Conservation (phyloP, 2,113 vertebrate genomes). For the Lagopus muta region DNA sequence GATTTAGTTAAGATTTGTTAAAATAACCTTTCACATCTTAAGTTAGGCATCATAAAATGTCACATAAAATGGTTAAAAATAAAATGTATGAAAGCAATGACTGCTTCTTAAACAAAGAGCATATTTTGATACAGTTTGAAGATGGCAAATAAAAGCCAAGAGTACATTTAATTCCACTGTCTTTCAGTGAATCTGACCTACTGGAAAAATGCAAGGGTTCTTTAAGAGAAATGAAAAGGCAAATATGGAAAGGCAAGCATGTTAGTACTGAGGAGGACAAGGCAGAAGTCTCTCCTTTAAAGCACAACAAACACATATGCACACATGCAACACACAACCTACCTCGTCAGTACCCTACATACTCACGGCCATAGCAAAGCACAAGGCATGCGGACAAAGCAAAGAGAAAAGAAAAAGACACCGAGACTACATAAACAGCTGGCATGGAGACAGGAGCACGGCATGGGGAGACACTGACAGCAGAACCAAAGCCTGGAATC, state of each 20-base stretch:
- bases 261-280: not conserved
- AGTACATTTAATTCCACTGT: not conserved
- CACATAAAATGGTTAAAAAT: not conserved
- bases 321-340: not conserved
- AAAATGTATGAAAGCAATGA: not conserved
- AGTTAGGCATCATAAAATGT: not conserved
- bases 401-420: slow-evolving; percentile 15
- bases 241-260: not conserved
- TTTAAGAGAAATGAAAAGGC: not conserved
- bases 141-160: not conserved
- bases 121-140: not conserved
- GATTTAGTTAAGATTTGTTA: not conserved
- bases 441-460: not conserved
- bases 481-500: slow-evolving; percentile 38
- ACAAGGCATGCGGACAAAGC: not conserved
- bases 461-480: not conserved
- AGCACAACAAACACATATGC: not conserved
- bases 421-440: not conserved
- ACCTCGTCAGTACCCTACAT: not conserved
- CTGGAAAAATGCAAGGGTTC: not conserved
- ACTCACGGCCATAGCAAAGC: not conserved
- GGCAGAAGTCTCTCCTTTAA: not conserved
- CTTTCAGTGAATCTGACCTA: not conserved
- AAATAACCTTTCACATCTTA: not conserved
- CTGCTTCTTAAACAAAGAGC: not conserved